Base-by-base conservation (phyloP, 1,140 invertebrate species). In the Diploscapter pachys region DNA sequence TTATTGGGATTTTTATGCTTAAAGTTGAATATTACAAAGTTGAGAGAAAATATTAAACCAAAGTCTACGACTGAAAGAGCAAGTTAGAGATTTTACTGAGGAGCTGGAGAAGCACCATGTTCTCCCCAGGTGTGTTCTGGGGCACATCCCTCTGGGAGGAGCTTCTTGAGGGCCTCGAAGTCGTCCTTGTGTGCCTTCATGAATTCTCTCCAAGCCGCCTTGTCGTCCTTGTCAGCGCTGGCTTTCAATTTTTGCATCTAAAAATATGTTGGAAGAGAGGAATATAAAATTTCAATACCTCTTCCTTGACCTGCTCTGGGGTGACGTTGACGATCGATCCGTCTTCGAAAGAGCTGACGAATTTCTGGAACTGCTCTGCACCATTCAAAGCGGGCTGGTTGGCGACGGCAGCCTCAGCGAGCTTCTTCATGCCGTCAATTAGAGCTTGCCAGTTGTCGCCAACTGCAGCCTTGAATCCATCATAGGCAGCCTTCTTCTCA, bases 171-270 rank as follows among this genome's bases (percentile, higher is more conserved):
- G 3, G 55, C 57, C 57, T 74, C 70, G 66, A 69, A 57, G n/a
- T 74, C 54, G 49, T 74, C 52, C 54, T 67, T 61, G 31, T 61
- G 63, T 4, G 54, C 48, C 51, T 63, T 61, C 11, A 51, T 59
- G 56, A 70, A 59, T 6, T 70, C 62, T 59, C 54, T 70, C 49
- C 59, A 56, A n/a, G 68, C 68, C 53, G 68, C 52, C 48, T 70
- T 70, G 63, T 74, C 73, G 9, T 13, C 64, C 3, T 67, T 61
- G 49, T 50, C 50, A 13, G 70, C 31, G 31, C 31, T 31, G 31
- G 31, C 31, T 31, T 31, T 31, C 31, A 31, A 31, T 31, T 31
- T 31, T 31, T 31, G 31, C 31, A 31, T 31, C 31, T 31, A 31
- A 31, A 31, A 31, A 31, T 31, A 31, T 31, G 31, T 31, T 31